Conservation (phyloP, 2,888 invertebrate genomes). For the Pherbina coryleti region DNA sequence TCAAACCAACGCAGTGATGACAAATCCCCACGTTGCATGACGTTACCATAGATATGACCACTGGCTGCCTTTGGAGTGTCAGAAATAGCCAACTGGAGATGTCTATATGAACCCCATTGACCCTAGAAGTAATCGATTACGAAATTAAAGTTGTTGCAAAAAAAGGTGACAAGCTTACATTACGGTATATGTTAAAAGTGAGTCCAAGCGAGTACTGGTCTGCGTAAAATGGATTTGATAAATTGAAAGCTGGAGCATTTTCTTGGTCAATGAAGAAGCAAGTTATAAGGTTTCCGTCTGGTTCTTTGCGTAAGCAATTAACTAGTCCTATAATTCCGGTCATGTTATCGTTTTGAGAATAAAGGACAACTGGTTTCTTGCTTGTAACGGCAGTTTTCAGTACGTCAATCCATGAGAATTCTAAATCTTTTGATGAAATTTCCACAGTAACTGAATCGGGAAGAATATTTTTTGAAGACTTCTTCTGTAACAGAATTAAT, state of each 20-base stretch:
- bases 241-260: constrained; percentile 76
- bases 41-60: constrained; percentile 83
- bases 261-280: constrained; percentile 77
- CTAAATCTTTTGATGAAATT: constrained; percentile 57
- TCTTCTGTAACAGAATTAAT: constrained; percentile 62
- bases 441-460: constrained; percentile 54
- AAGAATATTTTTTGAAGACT: constrained; percentile 47
- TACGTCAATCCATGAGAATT: constrained; percentile 62
- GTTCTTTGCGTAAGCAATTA: constrained; percentile 87
- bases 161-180: constrained; percentile 62
- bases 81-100: constrained; percentile 74
- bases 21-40: constrained; percentile 85
- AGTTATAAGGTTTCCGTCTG: constrained; percentile 76
- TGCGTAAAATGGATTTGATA: constrained; percentile 76
- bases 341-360: constrained; percentile 76
- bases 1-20: constrained; percentile 88
- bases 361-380: constrained; percentile 72
- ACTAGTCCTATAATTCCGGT: constrained; percentile 90
- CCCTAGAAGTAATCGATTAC: constrained; percentile 55
- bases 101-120: constrained; percentile 84
- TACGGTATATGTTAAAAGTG: constrained; percentile 81
- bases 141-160: not conserved
- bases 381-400: constrained; percentile 58
- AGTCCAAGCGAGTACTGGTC: constrained; percentile 80
- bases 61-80: constrained; percentile 67